phyloP scores from a whole-genome alignment of 2,113 vertebrate species.

The Nicator chloris region DNA sequence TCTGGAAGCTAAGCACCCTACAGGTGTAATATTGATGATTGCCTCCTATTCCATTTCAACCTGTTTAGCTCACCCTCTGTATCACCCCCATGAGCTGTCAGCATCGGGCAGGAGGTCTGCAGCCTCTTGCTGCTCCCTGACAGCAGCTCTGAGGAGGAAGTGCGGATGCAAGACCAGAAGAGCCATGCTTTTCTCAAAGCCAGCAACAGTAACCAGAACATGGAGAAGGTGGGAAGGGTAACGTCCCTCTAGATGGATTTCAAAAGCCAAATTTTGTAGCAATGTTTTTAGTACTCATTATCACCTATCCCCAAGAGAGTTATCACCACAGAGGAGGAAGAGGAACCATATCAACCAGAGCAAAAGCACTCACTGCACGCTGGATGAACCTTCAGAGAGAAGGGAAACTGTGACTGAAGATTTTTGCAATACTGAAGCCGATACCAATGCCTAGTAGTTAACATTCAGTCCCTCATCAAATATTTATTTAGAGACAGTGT shows the following conservation, averaged over 20 bases:
- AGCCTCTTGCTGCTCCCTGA: neutral
- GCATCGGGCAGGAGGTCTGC: neutral
- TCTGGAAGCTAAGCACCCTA: neutral
- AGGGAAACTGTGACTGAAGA: neutral
- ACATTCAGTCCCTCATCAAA: slow-evolving; percentile 34
- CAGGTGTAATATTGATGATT: neutral
- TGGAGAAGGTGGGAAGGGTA: neutral
- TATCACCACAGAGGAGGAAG: neutral
- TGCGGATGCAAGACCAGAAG: neutral
- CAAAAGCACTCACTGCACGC: neutral
- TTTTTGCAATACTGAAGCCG: neutral
- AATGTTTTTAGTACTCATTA: neutral
- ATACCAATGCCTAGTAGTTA: neutral
- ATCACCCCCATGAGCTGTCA: neutral
- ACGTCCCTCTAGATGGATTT: neutral
- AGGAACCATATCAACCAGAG: neutral
- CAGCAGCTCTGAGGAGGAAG: neutral
- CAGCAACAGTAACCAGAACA: neutral
- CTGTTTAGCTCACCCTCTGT: neutral
- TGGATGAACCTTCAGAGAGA: neutral
- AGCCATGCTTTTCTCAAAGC: neutral
- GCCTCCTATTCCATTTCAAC: neutral
- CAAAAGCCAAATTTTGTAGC: neutral
- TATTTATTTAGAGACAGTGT: slow-evolving; percentile 13
- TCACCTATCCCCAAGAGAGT: neutral